phyloP scores from a whole-genome alignment of 2,888 invertebrate genomes.

The Trypoxylon attenuatum region DNA sequence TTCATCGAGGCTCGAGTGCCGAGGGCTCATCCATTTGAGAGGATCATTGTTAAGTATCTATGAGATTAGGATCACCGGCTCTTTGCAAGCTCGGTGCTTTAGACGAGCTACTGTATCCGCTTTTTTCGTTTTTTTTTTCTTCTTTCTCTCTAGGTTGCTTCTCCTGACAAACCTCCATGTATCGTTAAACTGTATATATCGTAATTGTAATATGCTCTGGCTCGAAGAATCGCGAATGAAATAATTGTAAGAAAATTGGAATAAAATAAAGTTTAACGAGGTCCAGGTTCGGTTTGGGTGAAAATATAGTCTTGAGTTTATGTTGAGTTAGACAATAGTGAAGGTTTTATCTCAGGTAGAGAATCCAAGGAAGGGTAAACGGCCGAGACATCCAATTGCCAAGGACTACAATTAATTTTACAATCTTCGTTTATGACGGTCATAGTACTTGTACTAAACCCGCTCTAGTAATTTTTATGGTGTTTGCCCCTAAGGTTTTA shows the following conservation, averaged over 20 bases:
- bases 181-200: no score
- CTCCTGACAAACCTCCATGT: no score
- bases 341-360: no score
- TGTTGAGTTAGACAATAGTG: no score
- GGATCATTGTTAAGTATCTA: slow-evolving; percentile 66
- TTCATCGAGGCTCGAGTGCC: slow-evolving; percentile 59
- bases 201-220: no score
- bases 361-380: background rate
- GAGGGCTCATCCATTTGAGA: slow-evolving; percentile 67
- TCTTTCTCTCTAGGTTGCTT: background rate
- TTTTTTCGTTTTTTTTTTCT: slow-evolving; percentile 6
- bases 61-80: slow-evolving; percentile 67
- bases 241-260: no score
- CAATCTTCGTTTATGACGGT: background rate
- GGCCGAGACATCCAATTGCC: background rate
- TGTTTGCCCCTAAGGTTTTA: background rate
- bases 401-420: background rate
- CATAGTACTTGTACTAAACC: no score
- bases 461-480: no score
- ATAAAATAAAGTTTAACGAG: no score
- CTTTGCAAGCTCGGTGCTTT: slow-evolving; percentile 56
- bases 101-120: slow-evolving; percentile 24
- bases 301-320: no score
- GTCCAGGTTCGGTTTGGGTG: no score
- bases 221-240: no score